Conservation (phyloP, 2,888 invertebrate genomes). For the Sesia apiformis region DNA sequence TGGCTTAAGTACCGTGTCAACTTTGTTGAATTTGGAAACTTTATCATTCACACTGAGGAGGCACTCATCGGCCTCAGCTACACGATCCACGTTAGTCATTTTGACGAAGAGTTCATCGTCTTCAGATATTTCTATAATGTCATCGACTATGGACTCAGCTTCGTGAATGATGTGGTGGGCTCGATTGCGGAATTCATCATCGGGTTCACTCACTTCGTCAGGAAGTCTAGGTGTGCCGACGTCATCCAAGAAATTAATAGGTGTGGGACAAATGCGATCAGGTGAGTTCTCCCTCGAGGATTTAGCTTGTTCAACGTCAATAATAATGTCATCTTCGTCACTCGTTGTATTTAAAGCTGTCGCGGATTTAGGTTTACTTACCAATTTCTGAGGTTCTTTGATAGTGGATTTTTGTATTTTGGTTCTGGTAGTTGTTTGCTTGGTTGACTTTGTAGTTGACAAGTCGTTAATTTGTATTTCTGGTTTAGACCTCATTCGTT, state of each 20-base stretch:
- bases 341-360: slow-evolving; percentile 68
- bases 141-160: slow-evolving; percentile 76
- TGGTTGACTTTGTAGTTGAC: slow-evolving; percentile 33
- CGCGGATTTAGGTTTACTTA: slow-evolving; percentile 60
- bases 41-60: slow-evolving; percentile 74
- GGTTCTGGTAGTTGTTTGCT: slow-evolving; percentile 20
- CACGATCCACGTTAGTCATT: slow-evolving; percentile 37
- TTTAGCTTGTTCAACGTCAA: slow-evolving; percentile 81
- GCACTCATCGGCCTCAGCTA: slow-evolving; percentile 63
- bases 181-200: slow-evolving; percentile 72
- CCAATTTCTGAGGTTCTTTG: slow-evolving; percentile 43
- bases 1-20: slow-evolving; percentile 36
- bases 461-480: slow-evolving; percentile 61
- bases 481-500: slow-evolving; percentile 62
- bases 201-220: slow-evolving; percentile 83
- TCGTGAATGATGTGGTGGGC: slow-evolving; percentile 68
- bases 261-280: slow-evolving; percentile 80
- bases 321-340: slow-evolving; percentile 76
- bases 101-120: slow-evolving; percentile 63
- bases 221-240: slow-evolving; percentile 80
- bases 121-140: slow-evolving; percentile 69
- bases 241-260: slow-evolving; percentile 74
- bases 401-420: slow-evolving; percentile 30
- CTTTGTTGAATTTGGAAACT: slow-evolving; percentile 64
- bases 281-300: slow-evolving; percentile 85